These are phyloP conservation scores for Plagodis dolabraria DNA, from an alignment of 2,888 invertebrate species.

Conservation along the genomic window DNA sequence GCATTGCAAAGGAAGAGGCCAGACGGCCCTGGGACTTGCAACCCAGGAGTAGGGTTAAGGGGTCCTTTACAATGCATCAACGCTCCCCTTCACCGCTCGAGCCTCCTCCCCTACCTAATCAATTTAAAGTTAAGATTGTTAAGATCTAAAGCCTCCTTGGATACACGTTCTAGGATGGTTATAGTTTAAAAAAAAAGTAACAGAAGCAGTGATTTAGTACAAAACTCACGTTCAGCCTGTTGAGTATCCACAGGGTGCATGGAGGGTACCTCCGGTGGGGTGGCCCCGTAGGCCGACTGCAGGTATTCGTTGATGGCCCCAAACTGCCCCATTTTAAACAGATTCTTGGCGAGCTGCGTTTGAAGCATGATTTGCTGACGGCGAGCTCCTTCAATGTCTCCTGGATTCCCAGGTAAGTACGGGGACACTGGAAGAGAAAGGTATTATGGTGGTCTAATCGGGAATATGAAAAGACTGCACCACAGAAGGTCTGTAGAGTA, in stretches of 20 bases:
- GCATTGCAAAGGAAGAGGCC: no score
- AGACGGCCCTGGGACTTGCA: no score
- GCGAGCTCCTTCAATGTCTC: constrained; percentile 72
- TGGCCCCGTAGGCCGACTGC: constrained; percentile 74
- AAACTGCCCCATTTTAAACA: constrained; percentile 80
- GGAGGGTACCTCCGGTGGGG: constrained; percentile 62
- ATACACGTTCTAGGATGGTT: no score
- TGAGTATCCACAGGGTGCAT: constrained; percentile 53
- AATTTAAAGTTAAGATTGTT: no score
- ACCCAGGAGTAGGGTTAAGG: no score
- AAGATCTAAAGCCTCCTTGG: no score
- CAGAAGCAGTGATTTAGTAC: background rate
- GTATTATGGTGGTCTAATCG: background rate
- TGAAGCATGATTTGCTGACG: constrained; percentile 77
- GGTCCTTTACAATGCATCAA: no score
- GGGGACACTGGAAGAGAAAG: constrained; percentile 56
- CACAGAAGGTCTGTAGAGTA: no score
- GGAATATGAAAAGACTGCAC: no score
- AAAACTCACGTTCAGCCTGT: constrained; percentile 56
- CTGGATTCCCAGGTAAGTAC: constrained; percentile 60
- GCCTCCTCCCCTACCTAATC: no score
- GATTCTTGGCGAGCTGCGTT: constrained; percentile 78
- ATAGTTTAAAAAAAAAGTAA: no score
- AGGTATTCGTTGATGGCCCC: constrained; percentile 80
- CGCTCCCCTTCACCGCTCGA: no score